Evolutionary conservation across 2,888 invertebrate species (phyloP), one percentile per base, ranked within the genome.

Genomic region (Macropis europaea): DNA sequence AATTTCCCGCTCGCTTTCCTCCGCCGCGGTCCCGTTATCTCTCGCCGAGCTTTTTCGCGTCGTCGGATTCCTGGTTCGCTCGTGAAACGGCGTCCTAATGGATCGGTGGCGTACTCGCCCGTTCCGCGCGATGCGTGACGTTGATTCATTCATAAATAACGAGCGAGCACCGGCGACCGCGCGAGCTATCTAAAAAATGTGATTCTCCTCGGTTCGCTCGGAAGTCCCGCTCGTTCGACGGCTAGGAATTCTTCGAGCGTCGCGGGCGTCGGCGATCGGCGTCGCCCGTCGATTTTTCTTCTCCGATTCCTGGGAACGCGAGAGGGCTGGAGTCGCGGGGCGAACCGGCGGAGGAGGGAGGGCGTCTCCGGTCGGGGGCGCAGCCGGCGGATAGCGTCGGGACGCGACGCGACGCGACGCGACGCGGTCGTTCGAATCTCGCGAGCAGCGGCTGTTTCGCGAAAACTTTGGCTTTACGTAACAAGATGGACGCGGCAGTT

Each of bases 401-500:
- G n/a, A n/a, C n/a, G n/a, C n/a, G n/a, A n/a, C n/a, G n/a, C n/a
- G n/a, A n/a, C n/a, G n/a, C n/a, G 52, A n/a, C n/a, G n/a, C n/a
- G n/a, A n/a, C n/a, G n/a, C n/a, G n/a, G n/a, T n/a, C n/a, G n/a
- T n/a, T n/a, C n/a, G n/a, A n/a, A n/a, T n/a, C n/a, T n/a, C n/a
- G n/a, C n/a, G n/a, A n/a, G n/a, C 43, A 42, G 38, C 52, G 62
- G 30, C 62, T 77, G 60, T 82, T 83, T 83, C 84, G 78, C 82
- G 87, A 87, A 87, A 87, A 88, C 77, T 84, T 73, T 80, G 82
- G 71, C 75, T 83, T 89, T 90, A 88, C 89, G 89, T 88, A 89
- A 89, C 87, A 89, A 89, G 88, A 89, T 89, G 89, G 88, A 88
- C 85, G 88, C 82, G 79, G 72, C 75, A 80, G 86, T 88, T 88